These are phyloP conservation scores for Byasa hedistus DNA, from an alignment of 2,888 invertebrate genomes.

Conservation along the genomic window DNA sequence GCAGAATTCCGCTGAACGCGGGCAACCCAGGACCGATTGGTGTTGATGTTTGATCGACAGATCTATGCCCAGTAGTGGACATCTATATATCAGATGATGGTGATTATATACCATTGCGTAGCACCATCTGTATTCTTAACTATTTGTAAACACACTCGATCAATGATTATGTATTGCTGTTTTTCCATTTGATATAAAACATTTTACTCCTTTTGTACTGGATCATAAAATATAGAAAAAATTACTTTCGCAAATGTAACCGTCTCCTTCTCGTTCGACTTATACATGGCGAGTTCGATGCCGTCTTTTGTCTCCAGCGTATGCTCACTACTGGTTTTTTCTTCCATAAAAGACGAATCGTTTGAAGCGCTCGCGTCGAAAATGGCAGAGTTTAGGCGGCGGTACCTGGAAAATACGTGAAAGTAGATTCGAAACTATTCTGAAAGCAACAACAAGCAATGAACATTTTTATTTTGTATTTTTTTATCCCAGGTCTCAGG, in stretches of 20 bases:
- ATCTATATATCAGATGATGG: too few relatives aligned
- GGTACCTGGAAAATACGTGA: constrained; percentile 63
- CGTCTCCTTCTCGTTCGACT: constrained; percentile 60
- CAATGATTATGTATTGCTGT: too few relatives aligned
- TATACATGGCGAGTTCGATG: constrained; percentile 59
- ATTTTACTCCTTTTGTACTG: too few relatives aligned
- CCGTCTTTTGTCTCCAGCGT: constrained; percentile 53
- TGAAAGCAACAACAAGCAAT: not conserved
- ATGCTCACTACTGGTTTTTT: constrained; percentile 47
- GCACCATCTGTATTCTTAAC: too few relatives aligned
- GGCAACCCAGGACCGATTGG: too few relatives aligned
- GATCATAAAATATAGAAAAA: not conserved
- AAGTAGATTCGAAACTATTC: not conserved
- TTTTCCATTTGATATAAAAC: too few relatives aligned
- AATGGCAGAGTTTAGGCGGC: constrained; percentile 71
- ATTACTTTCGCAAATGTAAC: constrained; percentile 66
- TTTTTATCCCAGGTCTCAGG: too few relatives aligned
- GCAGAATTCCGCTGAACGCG: too few relatives aligned
- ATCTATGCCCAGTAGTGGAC: too few relatives aligned
- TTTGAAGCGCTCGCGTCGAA: constrained; percentile 57
- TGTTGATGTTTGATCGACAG: too few relatives aligned
- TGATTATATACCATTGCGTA: too few relatives aligned
- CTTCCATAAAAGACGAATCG: constrained; percentile 56
- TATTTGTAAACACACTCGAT: too few relatives aligned
- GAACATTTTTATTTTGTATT: not conserved